Conservation (phyloP, 2,113 vertebrate genomes). For the Fregetta grallaria region DNA sequence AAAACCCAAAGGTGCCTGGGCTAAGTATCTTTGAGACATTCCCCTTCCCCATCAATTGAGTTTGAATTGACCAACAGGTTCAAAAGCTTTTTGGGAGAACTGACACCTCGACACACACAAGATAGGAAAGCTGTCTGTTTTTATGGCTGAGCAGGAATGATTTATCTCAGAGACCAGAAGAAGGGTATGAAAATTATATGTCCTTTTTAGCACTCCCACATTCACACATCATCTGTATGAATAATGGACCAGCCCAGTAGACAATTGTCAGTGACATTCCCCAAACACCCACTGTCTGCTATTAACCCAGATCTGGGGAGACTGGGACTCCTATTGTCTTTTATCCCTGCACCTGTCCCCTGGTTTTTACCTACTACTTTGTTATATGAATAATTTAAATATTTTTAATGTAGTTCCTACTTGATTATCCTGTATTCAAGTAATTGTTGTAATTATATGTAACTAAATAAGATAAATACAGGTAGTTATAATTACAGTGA, state of each 20-base stretch:
- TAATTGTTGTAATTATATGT: constrained; percentile 45
- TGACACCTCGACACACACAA: neutral
- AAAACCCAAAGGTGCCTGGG: neutral
- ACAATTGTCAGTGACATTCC: neutral
- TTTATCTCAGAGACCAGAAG: neutral
- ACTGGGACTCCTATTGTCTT: neutral
- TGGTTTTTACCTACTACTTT: neutral
- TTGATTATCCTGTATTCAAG: neutral
- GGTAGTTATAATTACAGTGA: constrained; percentile 16
- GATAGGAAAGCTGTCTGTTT: neutral
- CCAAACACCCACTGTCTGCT: neutral
- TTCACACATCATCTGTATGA: neutral
- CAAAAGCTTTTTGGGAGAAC: neutral
- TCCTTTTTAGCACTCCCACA: neutral
- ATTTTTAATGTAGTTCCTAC: neutral
- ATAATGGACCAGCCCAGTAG: neutral
- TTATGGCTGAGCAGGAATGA: neutral
- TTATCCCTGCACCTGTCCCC: neutral
- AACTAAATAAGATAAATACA: constrained; percentile 35
- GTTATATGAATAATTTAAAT: neutral
- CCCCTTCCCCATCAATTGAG: neutral
- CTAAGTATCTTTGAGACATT: neutral
- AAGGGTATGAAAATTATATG: neutral
- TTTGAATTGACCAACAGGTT: neutral
- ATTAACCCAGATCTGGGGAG: neutral